Evolutionary conservation across 2,797 vertebrate species (phyloP).

Genomic region (Phataginus tetradactyla): DNA sequence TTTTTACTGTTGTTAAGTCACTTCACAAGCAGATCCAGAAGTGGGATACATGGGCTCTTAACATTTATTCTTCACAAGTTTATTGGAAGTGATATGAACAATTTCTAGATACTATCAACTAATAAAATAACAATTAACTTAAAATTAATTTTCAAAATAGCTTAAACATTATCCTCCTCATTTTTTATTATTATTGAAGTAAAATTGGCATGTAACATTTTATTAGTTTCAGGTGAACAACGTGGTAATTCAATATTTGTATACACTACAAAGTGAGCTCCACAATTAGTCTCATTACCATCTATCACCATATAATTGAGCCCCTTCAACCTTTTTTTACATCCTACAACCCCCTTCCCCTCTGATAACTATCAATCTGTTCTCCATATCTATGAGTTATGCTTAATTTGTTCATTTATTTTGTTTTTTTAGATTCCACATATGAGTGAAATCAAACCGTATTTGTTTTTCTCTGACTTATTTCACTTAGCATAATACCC

Average conservation of each 20-base stretch:
- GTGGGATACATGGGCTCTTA: neutral
- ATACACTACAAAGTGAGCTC: neutral
- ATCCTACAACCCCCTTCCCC: neutral
- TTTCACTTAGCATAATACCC: neutral
- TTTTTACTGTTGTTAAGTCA: neutral
- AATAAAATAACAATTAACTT: neutral
- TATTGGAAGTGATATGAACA: neutral
- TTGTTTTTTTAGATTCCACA: neutral
- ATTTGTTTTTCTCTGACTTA: neutral
- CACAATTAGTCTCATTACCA: neutral
- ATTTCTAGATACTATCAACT: neutral
- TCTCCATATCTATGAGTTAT: too few species aligned
- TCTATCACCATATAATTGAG: neutral
- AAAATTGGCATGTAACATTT: neutral
- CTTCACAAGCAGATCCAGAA: conserved; percentile 12
- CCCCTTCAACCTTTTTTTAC: neutral
- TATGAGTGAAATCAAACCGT: neutral
- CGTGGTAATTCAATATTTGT: neutral
- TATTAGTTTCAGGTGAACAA: neutral
- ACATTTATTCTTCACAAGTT: conserved; percentile 19
- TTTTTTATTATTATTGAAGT: neutral
- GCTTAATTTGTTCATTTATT: neutral
- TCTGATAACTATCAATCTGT: neutral
- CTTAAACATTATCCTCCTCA: neutral
- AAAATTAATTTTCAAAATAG: conserved; percentile 32